Conservation (phyloP, 2,113 vertebrate species). For the Pedetes capensis region DNA sequence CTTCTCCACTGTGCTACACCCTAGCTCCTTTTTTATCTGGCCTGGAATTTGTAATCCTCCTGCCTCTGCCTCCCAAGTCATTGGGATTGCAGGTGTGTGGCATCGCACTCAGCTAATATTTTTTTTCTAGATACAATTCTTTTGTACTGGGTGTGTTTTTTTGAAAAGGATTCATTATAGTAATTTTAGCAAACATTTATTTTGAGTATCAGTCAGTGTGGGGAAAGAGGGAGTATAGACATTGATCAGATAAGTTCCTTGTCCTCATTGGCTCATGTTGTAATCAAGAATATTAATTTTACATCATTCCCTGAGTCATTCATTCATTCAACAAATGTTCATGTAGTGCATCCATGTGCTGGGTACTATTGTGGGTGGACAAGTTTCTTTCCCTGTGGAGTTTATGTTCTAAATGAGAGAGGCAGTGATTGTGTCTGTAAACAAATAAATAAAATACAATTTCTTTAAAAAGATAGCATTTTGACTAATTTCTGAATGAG, state of each 20-base stretch:
- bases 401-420: neutral
- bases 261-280: neutral
- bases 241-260: neutral
- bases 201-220: neutral
- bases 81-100: too few species aligned
- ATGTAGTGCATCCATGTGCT: neutral
- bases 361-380: neutral
- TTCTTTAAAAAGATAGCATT: conserved; percentile 1
- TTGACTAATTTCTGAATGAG: conserved; percentile 5
- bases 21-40: too few species aligned
- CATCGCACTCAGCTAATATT: too few species aligned
- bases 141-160: neutral
- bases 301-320: neutral
- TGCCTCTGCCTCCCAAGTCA: too few species aligned
- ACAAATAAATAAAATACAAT: neutral
- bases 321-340: neutral
- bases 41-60: too few species aligned
- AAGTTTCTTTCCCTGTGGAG: neutral
- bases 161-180: neutral
- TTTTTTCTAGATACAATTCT: neutral
- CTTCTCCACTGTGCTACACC: too few species aligned
- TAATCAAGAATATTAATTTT: conserved; percentile 4
- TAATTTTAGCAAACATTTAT: conserved; percentile 35
- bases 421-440: neutral
- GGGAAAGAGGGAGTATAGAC: neutral